Conservation (phyloP, 2,113 vertebrate species). For the Eolophus roseicapilla region DNA sequence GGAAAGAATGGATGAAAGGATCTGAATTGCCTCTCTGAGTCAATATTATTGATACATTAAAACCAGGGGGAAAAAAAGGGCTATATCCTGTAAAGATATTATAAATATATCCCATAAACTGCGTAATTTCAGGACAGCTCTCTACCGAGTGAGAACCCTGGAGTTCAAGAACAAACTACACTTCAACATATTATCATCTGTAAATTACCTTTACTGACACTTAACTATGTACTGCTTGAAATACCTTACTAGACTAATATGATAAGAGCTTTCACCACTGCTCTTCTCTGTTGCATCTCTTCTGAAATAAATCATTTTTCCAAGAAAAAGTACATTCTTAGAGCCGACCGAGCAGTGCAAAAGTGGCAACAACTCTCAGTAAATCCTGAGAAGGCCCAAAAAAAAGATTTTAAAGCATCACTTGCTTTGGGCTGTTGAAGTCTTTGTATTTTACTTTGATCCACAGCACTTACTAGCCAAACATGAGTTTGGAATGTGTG, state of each 20-base stretch:
- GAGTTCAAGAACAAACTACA: neutral
- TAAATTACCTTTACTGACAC: neutral
- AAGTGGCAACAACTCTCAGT: neutral
- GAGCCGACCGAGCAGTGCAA: neutral
- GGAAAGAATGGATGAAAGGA: neutral
- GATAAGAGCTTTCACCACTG: neutral
- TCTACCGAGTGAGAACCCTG: neutral
- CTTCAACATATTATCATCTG: neutral
- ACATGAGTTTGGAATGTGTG: neutral
- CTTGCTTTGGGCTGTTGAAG: neutral
- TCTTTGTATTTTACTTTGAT: neutral
- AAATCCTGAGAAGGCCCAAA: neutral
- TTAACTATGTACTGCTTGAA: neutral
- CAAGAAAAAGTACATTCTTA: neutral
- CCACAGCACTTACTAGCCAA: neutral
- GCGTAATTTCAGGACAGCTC: neutral
- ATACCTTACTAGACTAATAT: neutral
- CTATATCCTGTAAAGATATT: neutral
- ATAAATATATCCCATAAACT: neutral
- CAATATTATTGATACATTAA: neutral
- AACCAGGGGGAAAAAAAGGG: neutral
- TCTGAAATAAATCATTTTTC: neutral
- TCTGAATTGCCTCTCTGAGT: neutral
- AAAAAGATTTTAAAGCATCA: neutral
- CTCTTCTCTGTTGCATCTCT: neutral